Base-by-base conservation (phyloP, 2,113 vertebrate genomes). In the Paracanthobrama guichenoti region DNA sequence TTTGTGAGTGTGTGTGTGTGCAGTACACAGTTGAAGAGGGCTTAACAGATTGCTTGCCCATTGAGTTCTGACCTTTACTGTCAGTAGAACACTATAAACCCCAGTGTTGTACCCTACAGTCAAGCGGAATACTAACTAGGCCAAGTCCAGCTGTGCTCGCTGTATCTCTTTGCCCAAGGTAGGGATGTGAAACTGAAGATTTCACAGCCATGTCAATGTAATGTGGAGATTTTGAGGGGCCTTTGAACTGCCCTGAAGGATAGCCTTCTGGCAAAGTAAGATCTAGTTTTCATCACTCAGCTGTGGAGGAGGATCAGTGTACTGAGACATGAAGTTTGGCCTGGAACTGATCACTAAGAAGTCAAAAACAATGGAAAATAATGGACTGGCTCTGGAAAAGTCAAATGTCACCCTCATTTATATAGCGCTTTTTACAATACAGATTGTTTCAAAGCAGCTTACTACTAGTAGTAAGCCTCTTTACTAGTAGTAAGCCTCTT, bases 41-140 rank as follows among this genome's bases (percentile, higher is more conserved):
- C 26, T 87, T 84, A 82, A 74, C 82, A 85, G 79, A 86, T 84
- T 84, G 85, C 72, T 82, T 74, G 76, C 66, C 83, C 53, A 46
- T 57, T 75, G 85, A 74, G 82, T 26, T 75, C 77, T 86, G 82
- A 85, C 82, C 87, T 86, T 88, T 82, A 82, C 85, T 86, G 85
- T 79, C 82, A 86, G 83, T 46, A 60, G 86, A 60, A 80, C 26
- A 59, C n/a, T 62, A 55, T 82, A 82, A 82, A 81, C 26, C 78
- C 42, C 59, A 35, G 26, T 22, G 64, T 44, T 79, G 48, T 59
- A 59, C 62, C 79, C 71, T 71, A 35, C 44, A 76, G 74, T 82
- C 35, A 69, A 20, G 67, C 50, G 13, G 74, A 72, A 86, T 86
- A 71, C 74, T 83, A 86, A 83, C 74, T 46, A 77, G 67, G 77